Percentiles rank a stretch among this genome's conserved stretches.
Evolutionary conservation across 2,797 vertebrate genomes (phyloP).

Genomic region (Erithacus rubecula): DNA sequence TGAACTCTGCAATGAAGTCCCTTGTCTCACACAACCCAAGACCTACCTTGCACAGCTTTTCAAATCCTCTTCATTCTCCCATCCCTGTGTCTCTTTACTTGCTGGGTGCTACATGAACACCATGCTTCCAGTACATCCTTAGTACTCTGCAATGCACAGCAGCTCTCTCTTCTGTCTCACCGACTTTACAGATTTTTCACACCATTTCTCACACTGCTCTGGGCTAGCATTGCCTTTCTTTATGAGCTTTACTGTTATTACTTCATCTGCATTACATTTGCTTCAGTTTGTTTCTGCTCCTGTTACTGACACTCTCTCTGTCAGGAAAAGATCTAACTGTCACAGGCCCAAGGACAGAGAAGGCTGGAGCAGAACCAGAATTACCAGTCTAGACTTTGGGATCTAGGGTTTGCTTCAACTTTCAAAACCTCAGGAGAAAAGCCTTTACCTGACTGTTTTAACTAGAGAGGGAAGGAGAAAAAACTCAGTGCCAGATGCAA

Average conservation of each 20-base stretch:
- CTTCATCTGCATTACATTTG: background rate
- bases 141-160: background rate
- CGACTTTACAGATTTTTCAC: background rate
- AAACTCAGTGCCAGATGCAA: background rate
- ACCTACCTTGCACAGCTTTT: background rate
- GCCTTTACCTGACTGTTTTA: background rate
- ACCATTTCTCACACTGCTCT: background rate
- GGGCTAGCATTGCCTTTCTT: background rate
- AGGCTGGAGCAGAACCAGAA: background rate
- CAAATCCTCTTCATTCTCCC: background rate
- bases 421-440: background rate
- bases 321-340: accelerated
- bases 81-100: background rate
- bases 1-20: background rate
- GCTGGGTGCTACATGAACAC: background rate
- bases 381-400: background rate
- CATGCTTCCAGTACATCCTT: background rate
- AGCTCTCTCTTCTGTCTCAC: background rate
- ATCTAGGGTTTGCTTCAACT: background rate
- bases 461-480: background rate
- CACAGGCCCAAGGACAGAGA: background rate
- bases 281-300: background rate
- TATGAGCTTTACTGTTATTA: background rate
- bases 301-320: background rate
- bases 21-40: background rate